Base-by-base conservation (phyloP, 2,888 invertebrate species). In the Mechanitis mazaeus region DNA sequence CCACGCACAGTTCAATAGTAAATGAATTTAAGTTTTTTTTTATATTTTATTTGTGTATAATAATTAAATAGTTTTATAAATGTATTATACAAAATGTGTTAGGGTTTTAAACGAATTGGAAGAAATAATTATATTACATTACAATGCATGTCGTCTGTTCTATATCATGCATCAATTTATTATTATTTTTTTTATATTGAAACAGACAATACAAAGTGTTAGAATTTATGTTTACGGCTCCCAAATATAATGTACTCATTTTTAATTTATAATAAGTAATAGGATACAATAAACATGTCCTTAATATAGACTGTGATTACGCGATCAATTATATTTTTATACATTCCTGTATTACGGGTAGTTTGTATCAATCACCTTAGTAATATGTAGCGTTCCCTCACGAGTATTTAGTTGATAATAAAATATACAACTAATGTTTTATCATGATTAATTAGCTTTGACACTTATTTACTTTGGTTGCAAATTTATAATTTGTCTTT, bases 291-390 rank as follows among this genome's bases (percentile, higher is more conserved):
- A 57, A 58, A 58, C 57, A 58, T 47, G 56, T 56, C 62, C 62
- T 50, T 20, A 56, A 45, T 56, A 57, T 69, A 66, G 61, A 78
- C 85, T 87, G 85, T 88, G 86, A 85, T 87, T 79, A 74, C 76
- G 76, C 74, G 71, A 81, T 78, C 80, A 79, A 80, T 80, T 79
- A 81, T 87, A 88, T 87, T 87, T 87, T 86, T 86, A 74, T 88
- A 88, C 88, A 89, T 89, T 89, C 88, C 89, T 86, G 74, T 73
- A 76, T 76, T 86, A 88, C 88, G 88, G 89, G 89, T 89, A 84
- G 71, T 68, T 55, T 58, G 66, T 68, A 59, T 65, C 57, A 53
- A 56, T 45, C 56, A 54, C 54, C 28, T 59, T 64, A 55, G 55
- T 45, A 45, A 53, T 64, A 61, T 9, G 42, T 9, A 42, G 7